These are phyloP conservation scores for Folsomia manolachei DNA, from an alignment of 2,888 invertebrate genomes.

Conservation along the genomic window DNA sequence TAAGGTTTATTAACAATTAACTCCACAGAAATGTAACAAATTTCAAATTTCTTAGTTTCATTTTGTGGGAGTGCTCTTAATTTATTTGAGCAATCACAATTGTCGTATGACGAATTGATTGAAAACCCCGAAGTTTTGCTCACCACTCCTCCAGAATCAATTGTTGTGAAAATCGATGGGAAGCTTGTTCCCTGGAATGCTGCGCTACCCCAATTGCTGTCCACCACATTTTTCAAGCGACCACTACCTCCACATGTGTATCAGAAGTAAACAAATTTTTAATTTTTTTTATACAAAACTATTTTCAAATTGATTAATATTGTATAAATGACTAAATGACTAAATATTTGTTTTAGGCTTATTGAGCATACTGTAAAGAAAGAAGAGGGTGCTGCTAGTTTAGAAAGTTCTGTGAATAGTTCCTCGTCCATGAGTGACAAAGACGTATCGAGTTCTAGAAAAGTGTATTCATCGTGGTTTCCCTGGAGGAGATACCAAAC, in stretches of 20 bases:
- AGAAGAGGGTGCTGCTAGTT: slow-evolving; percentile 32
- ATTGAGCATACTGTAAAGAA: slow-evolving; percentile 47
- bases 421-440: slow-evolving; percentile 22
- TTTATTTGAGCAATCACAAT: slow-evolving; percentile 57
- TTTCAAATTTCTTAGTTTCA: too few species aligned
- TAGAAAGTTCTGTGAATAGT: slow-evolving; percentile 21
- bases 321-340: not conserved
- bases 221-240: slow-evolving; percentile 79
- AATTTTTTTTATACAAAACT: not conserved
- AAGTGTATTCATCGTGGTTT: slow-evolving; percentile 58
- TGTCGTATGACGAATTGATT: slow-evolving; percentile 63
- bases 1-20: too few species aligned
- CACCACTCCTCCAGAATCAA: slow-evolving; percentile 64
- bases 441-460: slow-evolving; percentile 18
- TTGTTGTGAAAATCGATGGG: slow-evolving; percentile 80
- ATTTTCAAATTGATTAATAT: not conserved
- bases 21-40: too few species aligned
- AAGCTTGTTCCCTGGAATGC: slow-evolving; percentile 88
- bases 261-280: slow-evolving; percentile 51
- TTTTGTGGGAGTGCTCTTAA: slow-evolving; percentile 66
- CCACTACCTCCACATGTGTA: slow-evolving; percentile 63
- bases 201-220: slow-evolving; percentile 86
- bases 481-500: slow-evolving; percentile 57
- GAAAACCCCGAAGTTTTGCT: slow-evolving; percentile 70
- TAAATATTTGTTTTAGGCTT: slow-evolving; percentile 33